These are phyloP conservation scores for Alexandromys fortis DNA, from an alignment of 2,113 vertebrate genomes.

Conservation along the genomic window DNA sequence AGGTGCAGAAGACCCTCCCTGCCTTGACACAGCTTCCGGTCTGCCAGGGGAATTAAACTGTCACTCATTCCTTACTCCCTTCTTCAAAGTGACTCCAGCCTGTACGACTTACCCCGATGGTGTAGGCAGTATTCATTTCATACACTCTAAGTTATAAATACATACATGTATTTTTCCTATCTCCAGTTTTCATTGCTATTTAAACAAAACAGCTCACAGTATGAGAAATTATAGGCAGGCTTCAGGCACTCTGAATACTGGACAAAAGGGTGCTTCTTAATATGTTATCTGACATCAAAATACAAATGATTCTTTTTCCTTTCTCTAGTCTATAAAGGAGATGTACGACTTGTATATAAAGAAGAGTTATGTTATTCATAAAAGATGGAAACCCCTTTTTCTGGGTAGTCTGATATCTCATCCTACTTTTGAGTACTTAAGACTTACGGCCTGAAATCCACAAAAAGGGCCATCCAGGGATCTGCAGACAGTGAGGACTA, in stretches of 20 bases:
- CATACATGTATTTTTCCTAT: not conserved
- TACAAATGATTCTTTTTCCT: slow-evolving; percentile 25
- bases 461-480: not conserved
- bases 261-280: not conserved
- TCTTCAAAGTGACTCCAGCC: not conserved
- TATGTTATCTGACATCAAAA: not conserved
- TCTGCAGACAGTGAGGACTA: not conserved
- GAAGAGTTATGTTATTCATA: not conserved
- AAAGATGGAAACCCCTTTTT: not conserved
- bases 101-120: not conserved
- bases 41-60: not conserved
- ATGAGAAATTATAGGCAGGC: not conserved
- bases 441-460: not conserved
- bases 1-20: not conserved
- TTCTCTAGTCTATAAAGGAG: slow-evolving; percentile 3
- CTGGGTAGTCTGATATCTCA: not conserved
- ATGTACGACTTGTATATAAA: not conserved
- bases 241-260: not conserved
- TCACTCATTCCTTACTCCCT: not conserved
- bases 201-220: not conserved
- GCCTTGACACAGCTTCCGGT: not conserved
- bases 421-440: slow-evolving; percentile 5
- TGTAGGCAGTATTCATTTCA: not conserved
- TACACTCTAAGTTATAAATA: not conserved
- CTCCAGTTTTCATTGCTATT: not conserved